Evolutionary conservation across 2,797 vertebrate genomes (phyloP), one percentile per base, ranked within the genome.

Genomic region (Peromyscus eremicus): DNA sequence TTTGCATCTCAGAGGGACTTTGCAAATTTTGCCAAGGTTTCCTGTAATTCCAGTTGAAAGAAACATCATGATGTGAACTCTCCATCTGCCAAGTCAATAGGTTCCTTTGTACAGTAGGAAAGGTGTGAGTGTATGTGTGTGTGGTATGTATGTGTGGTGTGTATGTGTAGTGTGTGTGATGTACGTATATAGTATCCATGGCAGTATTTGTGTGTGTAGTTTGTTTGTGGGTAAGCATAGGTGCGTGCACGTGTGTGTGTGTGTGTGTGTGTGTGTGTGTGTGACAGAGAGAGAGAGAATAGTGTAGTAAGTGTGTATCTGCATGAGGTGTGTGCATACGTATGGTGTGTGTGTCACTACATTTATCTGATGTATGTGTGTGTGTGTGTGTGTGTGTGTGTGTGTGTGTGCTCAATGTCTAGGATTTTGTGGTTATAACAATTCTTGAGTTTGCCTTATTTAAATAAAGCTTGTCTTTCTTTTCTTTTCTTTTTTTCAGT

Each of bases 1-100:
- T 96, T 89, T 83, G 91, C 37, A 73, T 93, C 60, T 96, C 93
- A 49, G 81, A 97, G 87, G 49, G 4, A 49, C 71, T 90, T 27
- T 43, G 52, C 10, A 76, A 90, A 93, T 40, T 84, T 25, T 88
- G 90, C 23, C 79, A 96, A 95, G 10, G 40, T 16, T 5, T 83
- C 43, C 23, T 86, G 0, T 81, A 87, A 90, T 80, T 95, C 43
- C 68, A 37, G 49, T 92, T 52, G 83, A 23, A 37, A 81, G 27
- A 84, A 73, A 77, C 32, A 73, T 75, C 14, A 40, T 88, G 0
- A 84, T 77, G n/a, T 43, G 19, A 94, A 88, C 11, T 83, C 16
- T 87, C 34, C 49, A 46, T 93, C 10, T 19, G 52, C 46, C 76
- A 85, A 77, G 19, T 32, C 60, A 68, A 46, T 62, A 11, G 19